Evolutionary conservation across 2,888 invertebrate species (phyloP).

Genomic region (Drosophila dives): DNA sequence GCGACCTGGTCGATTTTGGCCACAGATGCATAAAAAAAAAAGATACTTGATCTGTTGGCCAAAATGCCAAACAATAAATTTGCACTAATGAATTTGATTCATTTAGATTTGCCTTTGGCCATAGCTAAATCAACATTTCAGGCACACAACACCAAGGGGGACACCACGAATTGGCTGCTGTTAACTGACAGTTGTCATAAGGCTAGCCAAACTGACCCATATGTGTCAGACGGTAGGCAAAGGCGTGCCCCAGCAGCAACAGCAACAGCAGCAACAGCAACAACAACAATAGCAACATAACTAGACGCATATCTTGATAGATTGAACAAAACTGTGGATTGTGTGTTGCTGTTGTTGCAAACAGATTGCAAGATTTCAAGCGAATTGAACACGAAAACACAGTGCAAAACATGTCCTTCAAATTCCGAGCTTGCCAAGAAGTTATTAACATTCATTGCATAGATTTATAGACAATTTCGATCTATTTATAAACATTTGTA

Average conservation of each 20-base stretch:
- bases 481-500: too few species aligned
- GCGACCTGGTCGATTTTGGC: slow-evolving; percentile 2
- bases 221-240: slow-evolving; percentile 54
- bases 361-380: slow-evolving; percentile 10
- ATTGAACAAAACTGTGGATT: slow-evolving; percentile 21
- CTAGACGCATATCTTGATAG: slow-evolving; percentile 22
- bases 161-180: background rate
- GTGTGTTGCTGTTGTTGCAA: slow-evolving; percentile 16
- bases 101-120: slow-evolving; percentile 70
- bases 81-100: slow-evolving; percentile 77
- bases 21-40: slow-evolving; percentile 21
- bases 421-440: too few species aligned
- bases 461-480: too few species aligned
- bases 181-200: slow-evolving; percentile 58
- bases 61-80: slow-evolving; percentile 68
- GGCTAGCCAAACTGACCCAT: slow-evolving; percentile 47
- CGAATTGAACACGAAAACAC: slow-evolving; percentile 19
- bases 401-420: slow-evolving; percentile 21
- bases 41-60: slow-evolving; percentile 47
- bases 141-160: background rate
- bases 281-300: slow-evolving; percentile 1
- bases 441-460: too few species aligned
- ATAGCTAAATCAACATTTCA: slow-evolving; percentile 65
- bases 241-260: slow-evolving; percentile 35
- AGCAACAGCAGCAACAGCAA: too few species aligned